Percentiles rank a stretch among this genome's conserved stretches.
These are phyloP conservation scores for Acromyrmex heyeri DNA, from an alignment of 1,140 invertebrate genomes.

Conservation along the genomic window DNA sequence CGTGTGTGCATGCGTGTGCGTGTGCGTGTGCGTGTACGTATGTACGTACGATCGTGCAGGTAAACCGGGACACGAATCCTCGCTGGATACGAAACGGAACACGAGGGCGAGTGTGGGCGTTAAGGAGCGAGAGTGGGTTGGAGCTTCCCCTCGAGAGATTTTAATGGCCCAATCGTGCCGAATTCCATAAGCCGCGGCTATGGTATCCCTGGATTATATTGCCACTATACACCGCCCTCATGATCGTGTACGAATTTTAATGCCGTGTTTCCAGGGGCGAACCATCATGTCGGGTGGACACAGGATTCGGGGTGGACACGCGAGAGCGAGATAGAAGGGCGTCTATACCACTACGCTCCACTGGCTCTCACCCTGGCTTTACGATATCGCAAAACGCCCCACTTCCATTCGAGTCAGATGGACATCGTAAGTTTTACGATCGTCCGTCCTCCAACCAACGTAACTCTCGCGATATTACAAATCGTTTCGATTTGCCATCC, in stretches of 20 bases:
- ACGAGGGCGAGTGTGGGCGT: constrained; percentile 15
- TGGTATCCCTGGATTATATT: constrained; percentile 68
- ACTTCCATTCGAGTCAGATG: constrained; percentile 69
- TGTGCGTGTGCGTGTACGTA: background rate
- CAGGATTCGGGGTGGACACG: background rate
- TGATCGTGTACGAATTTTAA: constrained; percentile 81
- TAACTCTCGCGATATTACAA: constrained; percentile 70
- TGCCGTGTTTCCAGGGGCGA: constrained; percentile 62
- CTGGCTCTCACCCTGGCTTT: constrained; percentile 68
- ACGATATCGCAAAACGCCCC: constrained; percentile 77
- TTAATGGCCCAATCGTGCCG: constrained; percentile 76
- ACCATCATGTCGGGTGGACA: background rate
- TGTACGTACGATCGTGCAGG: background rate
- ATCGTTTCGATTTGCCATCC: constrained; percentile 72
- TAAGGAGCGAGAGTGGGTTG: background rate
- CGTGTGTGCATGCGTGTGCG: background rate
- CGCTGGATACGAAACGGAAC: constrained; percentile 13
- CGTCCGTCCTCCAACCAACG: constrained; percentile 70
- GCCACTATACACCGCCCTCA: constrained; percentile 72
- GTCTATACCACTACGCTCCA: background rate
- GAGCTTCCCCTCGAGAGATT: constrained; percentile 44
- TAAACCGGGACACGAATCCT: constrained; percentile 12
- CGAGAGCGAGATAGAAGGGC: background rate
- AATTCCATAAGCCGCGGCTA: constrained; percentile 73
- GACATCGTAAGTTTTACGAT: constrained; percentile 77